Percentiles rank a stretch among this genome's conserved stretches.
phyloP scores from a whole-genome alignment of 2,888 invertebrate genomes.

The Halictus quadricinctus region DNA sequence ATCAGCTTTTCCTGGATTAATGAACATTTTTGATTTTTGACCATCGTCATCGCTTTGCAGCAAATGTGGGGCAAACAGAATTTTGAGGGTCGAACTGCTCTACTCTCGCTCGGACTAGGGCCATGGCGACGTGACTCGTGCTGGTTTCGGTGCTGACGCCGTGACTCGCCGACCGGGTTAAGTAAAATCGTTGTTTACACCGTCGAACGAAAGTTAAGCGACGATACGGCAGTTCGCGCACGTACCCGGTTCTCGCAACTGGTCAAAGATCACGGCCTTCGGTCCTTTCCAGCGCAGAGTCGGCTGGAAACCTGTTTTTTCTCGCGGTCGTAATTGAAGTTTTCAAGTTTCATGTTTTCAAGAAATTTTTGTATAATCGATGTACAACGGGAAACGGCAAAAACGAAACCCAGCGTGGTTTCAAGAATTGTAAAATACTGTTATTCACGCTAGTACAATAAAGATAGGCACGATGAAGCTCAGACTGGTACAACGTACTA shows the following conservation, averaged over 20 bases:
- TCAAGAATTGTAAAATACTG: too few species aligned
- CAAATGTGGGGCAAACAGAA: constrained; percentile 24
- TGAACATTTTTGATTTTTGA: not conserved
- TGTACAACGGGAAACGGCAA: too few species aligned
- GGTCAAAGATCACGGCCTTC: not conserved
- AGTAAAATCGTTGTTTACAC: constrained; percentile 66
- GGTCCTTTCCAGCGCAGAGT: not conserved
- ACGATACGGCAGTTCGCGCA: constrained; percentile 62
- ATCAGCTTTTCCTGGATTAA: too few species aligned
- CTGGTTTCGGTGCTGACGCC: constrained; percentile 42
- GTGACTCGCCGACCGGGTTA: constrained; percentile 46
- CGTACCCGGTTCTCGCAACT: constrained; percentile 43
- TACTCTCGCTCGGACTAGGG: not conserved
- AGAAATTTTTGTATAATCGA: too few species aligned
- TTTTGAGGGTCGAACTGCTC: constrained; percentile 15
- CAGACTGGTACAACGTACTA: too few species aligned
- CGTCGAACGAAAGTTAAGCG: constrained; percentile 57
- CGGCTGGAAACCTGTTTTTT: not conserved
- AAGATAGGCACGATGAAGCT: too few species aligned
- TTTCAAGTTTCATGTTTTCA: not conserved
- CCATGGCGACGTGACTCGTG: constrained; percentile 21
- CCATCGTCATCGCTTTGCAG: too few species aligned
- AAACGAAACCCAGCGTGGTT: too few species aligned
- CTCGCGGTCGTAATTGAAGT: not conserved
- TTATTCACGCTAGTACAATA: too few species aligned